Percentiles rank a stretch among this genome's conserved stretches.
These are phyloP conservation scores for Halcyon leucocephala DNA, from an alignment of 2,797 vertebrate species.

Conservation along the genomic window DNA sequence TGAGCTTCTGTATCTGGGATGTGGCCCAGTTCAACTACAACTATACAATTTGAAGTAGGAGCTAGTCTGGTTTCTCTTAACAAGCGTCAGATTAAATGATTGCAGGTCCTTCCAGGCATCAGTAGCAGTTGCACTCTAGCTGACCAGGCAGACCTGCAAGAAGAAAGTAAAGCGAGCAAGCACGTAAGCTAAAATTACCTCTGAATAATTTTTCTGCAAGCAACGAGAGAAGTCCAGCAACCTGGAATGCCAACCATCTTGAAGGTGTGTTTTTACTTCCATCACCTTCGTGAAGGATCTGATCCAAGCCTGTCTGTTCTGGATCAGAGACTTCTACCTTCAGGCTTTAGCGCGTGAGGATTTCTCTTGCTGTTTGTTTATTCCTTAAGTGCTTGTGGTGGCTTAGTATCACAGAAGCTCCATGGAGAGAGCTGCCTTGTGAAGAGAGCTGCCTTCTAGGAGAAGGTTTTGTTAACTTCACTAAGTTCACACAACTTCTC, in stretches of 20 bases:
- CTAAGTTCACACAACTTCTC: background rate
- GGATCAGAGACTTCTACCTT: background rate
- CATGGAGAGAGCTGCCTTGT: rapidly evolving
- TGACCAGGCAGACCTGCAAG: background rate
- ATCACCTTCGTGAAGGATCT: background rate
- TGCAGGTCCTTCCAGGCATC: background rate
- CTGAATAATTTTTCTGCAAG: background rate
- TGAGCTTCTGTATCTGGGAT: background rate
- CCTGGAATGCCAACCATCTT: background rate
- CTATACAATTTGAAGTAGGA: background rate
- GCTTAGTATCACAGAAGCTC: background rate
- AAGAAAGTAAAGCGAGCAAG: background rate
- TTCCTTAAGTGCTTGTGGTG: background rate
- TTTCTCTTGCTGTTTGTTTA: background rate
- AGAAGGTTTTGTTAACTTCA: background rate
- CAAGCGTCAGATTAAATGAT: rapidly evolving
- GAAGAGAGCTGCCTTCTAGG: background rate
- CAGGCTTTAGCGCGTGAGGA: background rate
- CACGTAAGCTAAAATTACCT: background rate
- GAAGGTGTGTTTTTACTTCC: background rate
- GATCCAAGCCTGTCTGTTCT: rapidly evolving
- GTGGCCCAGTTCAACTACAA: background rate
- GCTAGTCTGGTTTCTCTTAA: background rate
- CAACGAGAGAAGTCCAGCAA: background rate
- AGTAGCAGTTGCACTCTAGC: background rate